These are phyloP conservation scores for Tachuris rubrigastra DNA, from an alignment of 2,113 vertebrate species.

Conservation along the genomic window DNA sequence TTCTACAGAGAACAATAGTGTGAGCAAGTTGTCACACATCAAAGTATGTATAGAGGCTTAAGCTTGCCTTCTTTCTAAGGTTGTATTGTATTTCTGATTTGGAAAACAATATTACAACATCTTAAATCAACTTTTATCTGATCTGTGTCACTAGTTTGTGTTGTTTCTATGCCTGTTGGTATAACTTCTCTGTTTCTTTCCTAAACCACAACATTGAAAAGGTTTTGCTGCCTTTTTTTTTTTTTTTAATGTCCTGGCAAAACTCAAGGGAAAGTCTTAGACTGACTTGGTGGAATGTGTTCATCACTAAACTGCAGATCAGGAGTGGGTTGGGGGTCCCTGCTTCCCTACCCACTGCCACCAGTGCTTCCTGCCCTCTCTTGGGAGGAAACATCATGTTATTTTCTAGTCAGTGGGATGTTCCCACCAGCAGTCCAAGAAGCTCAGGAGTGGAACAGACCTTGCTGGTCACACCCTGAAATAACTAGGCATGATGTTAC, in stretches of 20 bases:
- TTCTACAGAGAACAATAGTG: background rate
- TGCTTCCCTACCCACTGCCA: background rate
- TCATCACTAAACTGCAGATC: background rate
- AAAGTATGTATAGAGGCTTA: background rate
- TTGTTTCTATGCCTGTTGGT: background rate
- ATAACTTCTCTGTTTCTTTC: background rate
- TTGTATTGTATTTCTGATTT: background rate
- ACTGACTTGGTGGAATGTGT: background rate
- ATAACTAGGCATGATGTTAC: rapidly evolving
- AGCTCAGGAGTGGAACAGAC: background rate
- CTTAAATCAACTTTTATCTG: background rate
- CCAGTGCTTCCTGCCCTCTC: background rate
- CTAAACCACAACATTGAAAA: background rate
- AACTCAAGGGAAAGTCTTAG: background rate
- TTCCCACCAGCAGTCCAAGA: background rate
- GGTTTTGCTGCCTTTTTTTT: background rate
- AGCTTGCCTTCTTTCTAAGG: background rate
- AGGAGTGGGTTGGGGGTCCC: background rate
- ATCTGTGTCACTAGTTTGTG: background rate
- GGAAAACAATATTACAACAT: background rate
- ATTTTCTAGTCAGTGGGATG: background rate
- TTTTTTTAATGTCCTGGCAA: background rate
- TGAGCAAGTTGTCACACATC: background rate
- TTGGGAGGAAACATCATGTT: background rate
- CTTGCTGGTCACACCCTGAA: background rate